These are phyloP conservation scores for Teleogryllus oceanicus DNA, from an alignment of 2,888 invertebrate species.

Conservation along the genomic window DNA sequence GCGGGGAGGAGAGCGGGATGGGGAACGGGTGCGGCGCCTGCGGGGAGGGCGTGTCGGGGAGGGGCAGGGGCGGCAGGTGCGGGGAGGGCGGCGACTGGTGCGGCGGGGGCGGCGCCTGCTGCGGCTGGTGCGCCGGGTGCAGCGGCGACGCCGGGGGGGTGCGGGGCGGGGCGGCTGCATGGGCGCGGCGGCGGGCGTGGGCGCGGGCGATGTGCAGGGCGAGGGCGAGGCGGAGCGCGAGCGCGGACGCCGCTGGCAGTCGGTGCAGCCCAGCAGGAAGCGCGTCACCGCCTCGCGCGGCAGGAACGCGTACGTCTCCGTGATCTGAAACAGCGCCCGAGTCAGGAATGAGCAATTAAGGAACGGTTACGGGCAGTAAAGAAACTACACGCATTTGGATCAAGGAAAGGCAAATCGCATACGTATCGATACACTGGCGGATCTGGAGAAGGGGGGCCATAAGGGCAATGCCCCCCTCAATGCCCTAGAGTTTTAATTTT, in stretches of 20 bases:
- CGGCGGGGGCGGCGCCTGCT: conserved; percentile 19
- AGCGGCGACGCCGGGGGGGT: conserved; percentile 53
- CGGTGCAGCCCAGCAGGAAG: conserved; percentile 89
- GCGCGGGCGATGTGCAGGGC: conserved; percentile 26
- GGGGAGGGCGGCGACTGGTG: conserved; percentile 20
- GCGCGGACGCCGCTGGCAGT: conserved; percentile 79
- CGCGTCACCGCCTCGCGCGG: conserved; percentile 95
- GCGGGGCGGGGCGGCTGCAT: conserved; percentile 22
- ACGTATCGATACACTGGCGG: too few species aligned
- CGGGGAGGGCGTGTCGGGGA: background rate
- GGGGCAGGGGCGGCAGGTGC: conserved; percentile 20
- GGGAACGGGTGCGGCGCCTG: conserved; percentile 19
- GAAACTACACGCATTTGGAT: too few species aligned
- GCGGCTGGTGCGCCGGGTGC: conserved; percentile 39
- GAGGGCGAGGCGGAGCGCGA: conserved; percentile 56
- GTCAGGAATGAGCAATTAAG: background rate
- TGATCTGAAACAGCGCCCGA: conserved; percentile 68
- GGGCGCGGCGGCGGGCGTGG: conserved; percentile 21
- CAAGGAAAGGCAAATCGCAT: too few species aligned
- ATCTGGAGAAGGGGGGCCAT: too few species aligned
- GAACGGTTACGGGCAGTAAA: too few species aligned
- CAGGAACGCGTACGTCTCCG: conserved; percentile 92
- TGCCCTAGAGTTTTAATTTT: too few species aligned
- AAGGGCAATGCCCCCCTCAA: too few species aligned
- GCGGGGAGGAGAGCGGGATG: conserved; percentile 22